Base-by-base conservation (phyloP, 2,888 invertebrate species). In the Drosophila flavopinicola region DNA sequence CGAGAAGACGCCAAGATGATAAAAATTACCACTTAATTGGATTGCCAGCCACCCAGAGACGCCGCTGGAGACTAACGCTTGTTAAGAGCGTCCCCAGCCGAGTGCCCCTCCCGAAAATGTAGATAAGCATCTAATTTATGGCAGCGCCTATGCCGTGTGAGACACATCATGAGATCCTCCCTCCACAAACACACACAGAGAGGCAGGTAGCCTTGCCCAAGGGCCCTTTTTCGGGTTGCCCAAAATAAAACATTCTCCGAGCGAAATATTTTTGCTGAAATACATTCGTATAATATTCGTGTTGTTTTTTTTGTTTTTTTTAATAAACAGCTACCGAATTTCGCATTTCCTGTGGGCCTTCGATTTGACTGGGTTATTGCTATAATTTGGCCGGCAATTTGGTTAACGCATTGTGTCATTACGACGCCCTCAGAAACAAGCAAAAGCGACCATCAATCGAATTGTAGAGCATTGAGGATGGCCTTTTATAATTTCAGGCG, bases 21-120 rank as follows among this genome's bases (percentile, higher is more conserved):
- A 76, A 87, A 83, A 87, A 85, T 83, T 87, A 84, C 83, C 83
- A 84, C 83, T 84, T 87, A 84, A 84, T 84, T 84, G 83, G 72
- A 52, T 63, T 51, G 70, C 38, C 56, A 82, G 57, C 86, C 85
- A 78, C 83, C 86, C 84, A 72, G 68, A 59, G 68, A 49, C 45
- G 57, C 41, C 61, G 47, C 44, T 44, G 58, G 58, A 29, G 44
- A 35, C 52, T 41, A 58, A 38, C 52, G 51, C 37, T 44, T 67
- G 38, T 60, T 56, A 39, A 41, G 42, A 49, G n/a, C n/a, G n/a
- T n/a, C n/a, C n/a, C n/a, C n/a, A n/a, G n/a, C 44, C 29, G 13
- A n/a, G 49, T 51, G n/a, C n/a, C n/a, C 52, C 25, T 20, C 39
- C 23, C 38, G 32, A 49, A 54, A 38, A 44, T 35, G 23, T 48